Evolutionary conservation across 2,888 invertebrate species (phyloP), one percentile per base, ranked within the genome.

Genomic region (Amphiduros pacificus): DNA sequence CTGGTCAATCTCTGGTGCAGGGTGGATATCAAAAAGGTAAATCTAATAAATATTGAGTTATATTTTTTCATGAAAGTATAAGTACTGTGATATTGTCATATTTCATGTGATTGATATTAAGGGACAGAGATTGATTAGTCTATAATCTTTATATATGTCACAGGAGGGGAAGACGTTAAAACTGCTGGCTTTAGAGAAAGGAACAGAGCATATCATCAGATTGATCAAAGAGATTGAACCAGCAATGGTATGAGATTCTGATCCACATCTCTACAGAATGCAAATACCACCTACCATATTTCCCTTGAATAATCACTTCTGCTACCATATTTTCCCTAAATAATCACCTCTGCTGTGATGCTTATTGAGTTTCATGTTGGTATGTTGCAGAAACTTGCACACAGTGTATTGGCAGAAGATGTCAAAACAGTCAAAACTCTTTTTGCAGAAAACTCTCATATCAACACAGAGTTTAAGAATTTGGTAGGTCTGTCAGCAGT

Each of bases 1-100:
- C 62, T 78, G 29, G 69, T 78, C 48, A 78, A 78, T 61, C 73
- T 77, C 58, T 78, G 78, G 78, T 77, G 76, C 52, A 63, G 73
- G n/a, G 74, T 76, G 1, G 73, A 73, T 50, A 68, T 75, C 17
- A 63, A 66, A 20, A 75, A 73, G 72, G 77, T 76, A 28, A 61
- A 61, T 49, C 17, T 22, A 14, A 17, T 6, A n/a, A n/a, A 56
- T 36, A 59, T 26, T 32, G 17, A 5, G 24, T 44, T 17, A 36
- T 36, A 17, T 36, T 36, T 11, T 11, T 11, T 36, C 11, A 36
- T 36, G 36, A 36, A 36, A 36, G 9, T 11, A 36, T 36, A 11
- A 17, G 11, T 17, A 36, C 17, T 36, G 36, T 36, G n/a, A n/a
- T n/a, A n/a, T 36, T 36, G 36, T 11, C 17, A 11, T 36, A 11